phyloP scores from a whole-genome alignment of 2,113 vertebrate species.

The Oenanthe melanoleuca region DNA sequence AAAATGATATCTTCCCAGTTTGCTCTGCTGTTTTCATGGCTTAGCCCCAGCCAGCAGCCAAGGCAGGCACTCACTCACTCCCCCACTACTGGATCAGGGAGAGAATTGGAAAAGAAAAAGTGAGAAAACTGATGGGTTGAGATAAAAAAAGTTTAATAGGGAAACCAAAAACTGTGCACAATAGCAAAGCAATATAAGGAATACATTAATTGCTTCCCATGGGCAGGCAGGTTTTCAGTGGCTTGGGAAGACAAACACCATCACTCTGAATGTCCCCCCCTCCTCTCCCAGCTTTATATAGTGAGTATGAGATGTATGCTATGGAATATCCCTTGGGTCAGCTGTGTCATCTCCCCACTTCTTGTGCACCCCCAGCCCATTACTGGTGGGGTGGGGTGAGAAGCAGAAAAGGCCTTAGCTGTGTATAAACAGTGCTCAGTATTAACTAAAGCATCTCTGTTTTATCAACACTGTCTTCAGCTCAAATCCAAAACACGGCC shows the following conservation, averaged over 20 bases:
- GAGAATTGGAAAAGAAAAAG: neutral
- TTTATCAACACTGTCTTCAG: neutral
- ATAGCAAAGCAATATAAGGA: neutral
- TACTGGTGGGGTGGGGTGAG: neutral
- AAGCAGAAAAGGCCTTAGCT: neutral
- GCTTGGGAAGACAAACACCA: neutral
- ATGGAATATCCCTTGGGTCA: neutral
- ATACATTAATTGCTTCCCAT: neutral
- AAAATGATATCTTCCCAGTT: neutral
- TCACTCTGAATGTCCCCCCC: fast-evolving
- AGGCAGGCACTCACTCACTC: neutral
- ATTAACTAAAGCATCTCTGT: neutral
- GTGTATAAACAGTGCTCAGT: fast-evolving
- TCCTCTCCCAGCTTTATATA: neutral
- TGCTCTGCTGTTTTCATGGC: neutral
- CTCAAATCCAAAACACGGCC: neutral
- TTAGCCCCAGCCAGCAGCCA: neutral
- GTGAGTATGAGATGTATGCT: neutral
- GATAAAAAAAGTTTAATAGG: neutral
- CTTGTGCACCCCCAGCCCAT: neutral
- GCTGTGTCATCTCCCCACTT: neutral
- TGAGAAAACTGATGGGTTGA: neutral
- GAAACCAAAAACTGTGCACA: neutral
- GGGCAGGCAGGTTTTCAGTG: neutral
- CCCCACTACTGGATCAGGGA: fast-evolving